Evolutionary conservation across 2,113 vertebrate species (phyloP), one percentile per base, ranked within the genome.

Genomic region (Lipophrys pholis): DNA sequence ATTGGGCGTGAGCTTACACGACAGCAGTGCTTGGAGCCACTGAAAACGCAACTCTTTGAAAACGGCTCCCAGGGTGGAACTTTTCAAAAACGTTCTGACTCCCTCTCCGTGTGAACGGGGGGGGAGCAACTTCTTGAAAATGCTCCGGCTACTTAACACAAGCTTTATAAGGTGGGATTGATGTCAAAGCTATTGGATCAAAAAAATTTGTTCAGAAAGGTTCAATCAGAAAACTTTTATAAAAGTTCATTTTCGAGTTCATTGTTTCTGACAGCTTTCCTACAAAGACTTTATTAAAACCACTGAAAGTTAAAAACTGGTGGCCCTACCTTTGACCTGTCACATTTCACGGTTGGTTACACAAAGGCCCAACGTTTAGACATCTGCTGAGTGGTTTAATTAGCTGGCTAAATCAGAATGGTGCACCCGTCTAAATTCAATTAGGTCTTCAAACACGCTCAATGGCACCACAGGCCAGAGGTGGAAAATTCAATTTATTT

Each of bases 401-500:
- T 87, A 81, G 71, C 82, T 54, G 5, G 82, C 76, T 75, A 82
- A 87, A 83, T 90, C 63, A 75, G 74, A 86, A 62, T 42, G 82
- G 74, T 73, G 68, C 62, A 14, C 81, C 17, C 11, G 67, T 73
- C 71, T 80, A 88, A 90, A 92, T 92, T 87, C 76, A 91, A 91
- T 92, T 90, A 92, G 58, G 57, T 56, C 85, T 88, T 90, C 81
- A 89, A 91, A 90, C 76, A 69, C 72, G 11, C 54, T 83, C 76
- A 82, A 75, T 84, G 71, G 82, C 87, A 70, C 76, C 67, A 51
- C 64, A 63, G 73, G 82, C 85, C 86, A 70, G 68, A 79, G 88
- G 83, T 90, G 89, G 91, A 92, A 91, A 93, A 93, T 90, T 90
- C 41, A 81, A 92, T 93, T 93, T 83, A 90, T 92, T 86, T 89